Percentiles rank a stretch among this genome's conserved stretches.
phyloP scores from a whole-genome alignment of 2,797 vertebrate species.

The Chloroceryle amazona region DNA sequence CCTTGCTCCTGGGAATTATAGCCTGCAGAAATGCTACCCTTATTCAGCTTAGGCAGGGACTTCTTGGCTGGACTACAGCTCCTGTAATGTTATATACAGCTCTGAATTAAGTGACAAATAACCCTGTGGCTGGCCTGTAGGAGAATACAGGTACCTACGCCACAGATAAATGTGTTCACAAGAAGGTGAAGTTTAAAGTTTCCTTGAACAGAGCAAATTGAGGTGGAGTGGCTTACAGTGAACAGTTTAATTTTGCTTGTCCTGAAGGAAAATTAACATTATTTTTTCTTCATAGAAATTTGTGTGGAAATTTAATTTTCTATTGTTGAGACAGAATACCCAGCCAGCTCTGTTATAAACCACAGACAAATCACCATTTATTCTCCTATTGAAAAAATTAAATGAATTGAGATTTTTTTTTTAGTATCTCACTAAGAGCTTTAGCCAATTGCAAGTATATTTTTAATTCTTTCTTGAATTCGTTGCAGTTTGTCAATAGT shows the following conservation, averaged over 20 bases:
- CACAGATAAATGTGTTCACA: not conserved
- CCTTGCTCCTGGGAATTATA: conserved; percentile 31
- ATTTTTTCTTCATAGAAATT: conserved; percentile 24
- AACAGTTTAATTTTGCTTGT: not conserved
- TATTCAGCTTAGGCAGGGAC: conserved; percentile 19
- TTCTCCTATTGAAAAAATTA: not conserved
- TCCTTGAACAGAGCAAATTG: not conserved
- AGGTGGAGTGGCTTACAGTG: not conserved
- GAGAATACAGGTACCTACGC: conserved; percentile 37
- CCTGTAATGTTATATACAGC: conserved; percentile 34
- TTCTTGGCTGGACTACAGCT: conserved; percentile 47
- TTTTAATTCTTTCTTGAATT: conserved; percentile 16
- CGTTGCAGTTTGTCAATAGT: not conserved
- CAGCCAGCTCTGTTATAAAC: not conserved
- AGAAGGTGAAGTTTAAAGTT: conserved; percentile 38
- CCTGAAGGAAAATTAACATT: conserved; percentile 30
- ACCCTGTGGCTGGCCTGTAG: not conserved
- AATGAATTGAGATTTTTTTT: not conserved
- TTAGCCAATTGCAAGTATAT: conserved; percentile 1
- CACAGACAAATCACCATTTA: conserved; percentile 1
- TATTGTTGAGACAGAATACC: conserved; percentile 33
- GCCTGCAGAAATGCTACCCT: not conserved
- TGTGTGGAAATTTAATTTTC: conserved; percentile 47
- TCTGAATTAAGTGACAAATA: conserved; percentile 57
- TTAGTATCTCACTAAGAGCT: not conserved